Base-by-base conservation (phyloP, 2,113 vertebrate genomes). In the Gobius niger region DNA sequence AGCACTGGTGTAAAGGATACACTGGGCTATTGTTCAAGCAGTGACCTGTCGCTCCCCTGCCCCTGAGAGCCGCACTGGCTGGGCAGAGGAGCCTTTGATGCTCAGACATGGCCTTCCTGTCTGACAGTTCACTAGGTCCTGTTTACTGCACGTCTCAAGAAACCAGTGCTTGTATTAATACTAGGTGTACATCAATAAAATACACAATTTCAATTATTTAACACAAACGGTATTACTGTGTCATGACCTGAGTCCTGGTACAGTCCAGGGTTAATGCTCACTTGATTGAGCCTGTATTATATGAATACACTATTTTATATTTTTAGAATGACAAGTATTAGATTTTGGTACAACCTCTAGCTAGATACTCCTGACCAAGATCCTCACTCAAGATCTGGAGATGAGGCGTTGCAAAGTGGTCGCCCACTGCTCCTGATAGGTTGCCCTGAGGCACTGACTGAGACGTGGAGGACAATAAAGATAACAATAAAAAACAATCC, bases 21-120 rank as follows among this genome's bases (percentile, higher is more conserved):
- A 90, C 80, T 34, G 73, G 70, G 76, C 91, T 82, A 92, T 93
- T 93, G 91, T 93, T 91, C 88, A 78, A 81, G 84, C 82, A 63
- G 71, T 88, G 90, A 82, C 90, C 88, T 78, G 69, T 66, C 67
- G 63, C 70, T 84, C 88, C 82, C 78, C 80, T 78, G 76, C 78
- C 72, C 76, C 86, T 63, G 76, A 82, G 70, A 84, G 68, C 78
- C 73, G 72, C 60, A 73, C 75, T 81, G 80, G 73, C 85, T 82
- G 81, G 83, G 78, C 82, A 85, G 76, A 78, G 80, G 70, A 76
- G 79, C 66, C 85, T 90, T 92, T 91, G 88, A 92, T 91, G 85
- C 88, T 87, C 88, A 87, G 82, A 90, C 85, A 74, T 88, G 84
- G 82, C 85, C 89, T 91, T 91, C 91, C 89, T 91, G 87, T 68